Conservation (phyloP, 2,888 invertebrate genomes). For the Rutpela maculata region DNA sequence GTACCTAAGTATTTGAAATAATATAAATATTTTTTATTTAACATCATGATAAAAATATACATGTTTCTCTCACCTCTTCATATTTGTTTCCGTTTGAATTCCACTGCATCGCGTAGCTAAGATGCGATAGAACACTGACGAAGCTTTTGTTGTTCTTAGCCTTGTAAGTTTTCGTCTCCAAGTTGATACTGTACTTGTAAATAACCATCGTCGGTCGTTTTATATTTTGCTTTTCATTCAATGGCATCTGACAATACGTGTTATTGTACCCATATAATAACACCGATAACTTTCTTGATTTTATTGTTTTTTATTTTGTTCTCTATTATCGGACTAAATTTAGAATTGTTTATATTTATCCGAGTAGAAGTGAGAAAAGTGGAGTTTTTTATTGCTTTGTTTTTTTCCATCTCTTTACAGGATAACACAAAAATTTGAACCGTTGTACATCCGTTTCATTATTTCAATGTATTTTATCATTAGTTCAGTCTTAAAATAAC, state of each 20-base stretch:
- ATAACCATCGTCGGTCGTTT: constrained; percentile 34
- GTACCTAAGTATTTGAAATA: too few relatives aligned
- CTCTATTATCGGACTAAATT: constrained; percentile 1
- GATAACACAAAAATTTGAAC: not conserved
- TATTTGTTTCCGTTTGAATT: constrained; percentile 45
- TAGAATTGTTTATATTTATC: not conserved
- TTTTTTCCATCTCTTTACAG: not conserved
- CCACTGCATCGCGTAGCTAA: constrained; percentile 60
- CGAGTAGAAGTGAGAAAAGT: not conserved
- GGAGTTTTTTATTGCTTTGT: not conserved
- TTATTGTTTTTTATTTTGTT: constrained; percentile 15
- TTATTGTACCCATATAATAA: constrained; percentile 34
- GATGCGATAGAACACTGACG: constrained; percentile 44
- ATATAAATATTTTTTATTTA: too few relatives aligned
- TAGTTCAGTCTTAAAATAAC: too few relatives aligned
- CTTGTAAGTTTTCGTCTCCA: constrained; percentile 37
- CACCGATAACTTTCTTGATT: constrained; percentile 33
- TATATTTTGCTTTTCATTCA: constrained; percentile 24
- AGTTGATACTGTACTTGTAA: constrained; percentile 45
- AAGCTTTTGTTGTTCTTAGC: constrained; percentile 19
- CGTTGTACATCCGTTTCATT: too few relatives aligned
- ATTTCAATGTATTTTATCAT: too few relatives aligned
- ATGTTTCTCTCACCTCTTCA: not conserved
- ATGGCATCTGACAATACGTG: constrained; percentile 21
- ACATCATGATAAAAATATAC: not conserved